phyloP scores from a whole-genome alignment of 2,113 vertebrate species.

The Diglossa brunneiventris region DNA sequence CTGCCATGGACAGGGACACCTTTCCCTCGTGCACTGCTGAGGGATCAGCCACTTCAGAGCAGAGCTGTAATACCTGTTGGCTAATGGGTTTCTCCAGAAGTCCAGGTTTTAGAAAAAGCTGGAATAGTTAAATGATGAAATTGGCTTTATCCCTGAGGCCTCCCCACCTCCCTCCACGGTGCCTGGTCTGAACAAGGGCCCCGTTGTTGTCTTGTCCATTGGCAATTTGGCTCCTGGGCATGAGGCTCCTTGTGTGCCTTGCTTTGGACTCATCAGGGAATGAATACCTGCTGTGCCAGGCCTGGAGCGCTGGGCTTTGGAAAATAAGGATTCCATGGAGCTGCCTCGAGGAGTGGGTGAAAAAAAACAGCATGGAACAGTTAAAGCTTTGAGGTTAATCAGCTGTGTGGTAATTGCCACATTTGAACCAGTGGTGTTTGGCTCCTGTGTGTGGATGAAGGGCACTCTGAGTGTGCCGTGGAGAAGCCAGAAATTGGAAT shows the following conservation, averaged over 20 bases:
- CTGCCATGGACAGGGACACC: neutral
- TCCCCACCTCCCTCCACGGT: accelerated
- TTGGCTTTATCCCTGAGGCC: neutral
- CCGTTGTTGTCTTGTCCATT: neutral
- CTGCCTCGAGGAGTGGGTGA: neutral
- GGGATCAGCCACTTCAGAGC: neutral
- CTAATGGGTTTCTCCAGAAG: neutral
- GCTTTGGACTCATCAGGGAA: neutral
- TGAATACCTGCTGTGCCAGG: neutral
- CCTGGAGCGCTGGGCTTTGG: neutral
- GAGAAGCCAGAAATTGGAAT: neutral
- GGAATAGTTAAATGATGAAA: neutral
- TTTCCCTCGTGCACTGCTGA: neutral
- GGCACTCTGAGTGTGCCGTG: neutral
- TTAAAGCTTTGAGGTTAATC: neutral
- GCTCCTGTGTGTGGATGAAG: neutral
- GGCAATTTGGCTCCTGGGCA: neutral
- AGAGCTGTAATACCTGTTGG: neutral
- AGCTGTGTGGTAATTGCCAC: neutral
- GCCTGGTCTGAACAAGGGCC: neutral
- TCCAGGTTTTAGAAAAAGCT: neutral
- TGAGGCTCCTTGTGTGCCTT: neutral
- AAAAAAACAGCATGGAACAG: neutral
- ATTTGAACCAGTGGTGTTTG: neutral
- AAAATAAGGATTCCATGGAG: neutral